These are phyloP conservation scores for Mesoclemmys tuberculata DNA, from an alignment of 2,113 vertebrate genomes.

Conservation along the genomic window DNA sequence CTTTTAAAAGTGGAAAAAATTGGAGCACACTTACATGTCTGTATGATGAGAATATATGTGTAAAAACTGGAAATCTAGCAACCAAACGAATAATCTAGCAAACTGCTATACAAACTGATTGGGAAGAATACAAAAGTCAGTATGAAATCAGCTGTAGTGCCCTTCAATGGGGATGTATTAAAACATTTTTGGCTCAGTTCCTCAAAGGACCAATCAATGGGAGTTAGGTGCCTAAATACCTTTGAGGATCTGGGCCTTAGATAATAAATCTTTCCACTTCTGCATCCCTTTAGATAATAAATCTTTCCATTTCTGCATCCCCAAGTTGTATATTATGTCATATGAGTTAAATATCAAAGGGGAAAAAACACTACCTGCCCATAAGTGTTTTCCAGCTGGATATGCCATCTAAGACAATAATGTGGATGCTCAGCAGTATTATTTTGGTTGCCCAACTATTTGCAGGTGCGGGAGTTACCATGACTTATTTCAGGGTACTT, in stretches of 20 bases:
- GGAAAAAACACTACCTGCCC: rapidly evolving
- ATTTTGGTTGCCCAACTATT: rapidly evolving
- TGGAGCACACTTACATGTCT: rapidly evolving
- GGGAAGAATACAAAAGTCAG: background rate
- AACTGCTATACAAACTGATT: background rate
- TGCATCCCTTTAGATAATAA: background rate
- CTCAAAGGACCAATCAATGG: background rate
- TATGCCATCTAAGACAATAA: background rate
- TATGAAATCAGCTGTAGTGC: background rate
- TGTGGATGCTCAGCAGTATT: background rate
- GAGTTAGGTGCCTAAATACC: background rate
- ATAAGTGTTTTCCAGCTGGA: background rate
- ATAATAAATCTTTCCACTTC: background rate
- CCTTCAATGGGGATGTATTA: background rate
- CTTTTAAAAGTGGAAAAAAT: background rate
- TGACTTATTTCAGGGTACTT: background rate
- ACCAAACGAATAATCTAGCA: background rate
- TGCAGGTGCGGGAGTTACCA: rapidly evolving
- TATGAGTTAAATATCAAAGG: rapidly evolving
- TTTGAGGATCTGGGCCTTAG: background rate
- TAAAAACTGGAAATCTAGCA: background rate
- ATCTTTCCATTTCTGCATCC: background rate
- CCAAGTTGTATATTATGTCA: rapidly evolving
- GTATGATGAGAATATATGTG: no score
- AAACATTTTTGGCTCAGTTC: background rate